These are phyloP conservation scores for Gonatopus flavifemur DNA, from an alignment of 1,140 invertebrate genomes.

Conservation along the genomic window DNA sequence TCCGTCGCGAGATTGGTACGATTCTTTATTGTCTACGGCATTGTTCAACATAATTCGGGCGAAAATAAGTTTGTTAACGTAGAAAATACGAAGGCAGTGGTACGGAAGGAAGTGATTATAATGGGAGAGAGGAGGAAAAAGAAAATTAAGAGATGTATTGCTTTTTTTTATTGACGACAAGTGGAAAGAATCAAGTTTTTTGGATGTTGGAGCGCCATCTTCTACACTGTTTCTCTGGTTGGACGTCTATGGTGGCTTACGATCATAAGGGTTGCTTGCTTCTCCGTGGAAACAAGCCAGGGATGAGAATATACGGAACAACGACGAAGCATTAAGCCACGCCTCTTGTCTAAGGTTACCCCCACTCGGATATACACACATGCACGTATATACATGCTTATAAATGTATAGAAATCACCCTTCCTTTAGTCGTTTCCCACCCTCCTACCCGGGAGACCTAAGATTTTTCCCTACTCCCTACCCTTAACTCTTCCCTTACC, in stretches of 20 bases:
- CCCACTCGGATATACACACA: too few species aligned
- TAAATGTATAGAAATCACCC: too few species aligned
- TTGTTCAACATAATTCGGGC: too few species aligned
- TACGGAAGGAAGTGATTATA: too few species aligned
- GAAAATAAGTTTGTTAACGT: too few species aligned
- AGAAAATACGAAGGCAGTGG: too few species aligned
- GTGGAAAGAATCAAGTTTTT: slow-evolving; percentile 11
- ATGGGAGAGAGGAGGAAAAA: background rate
- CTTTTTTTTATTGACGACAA: background rate
- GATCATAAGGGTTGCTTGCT: slow-evolving; percentile 36
- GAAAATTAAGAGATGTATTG: background rate
- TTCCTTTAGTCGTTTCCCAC: slow-evolving; percentile 27
- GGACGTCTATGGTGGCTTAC: slow-evolving; percentile 31
- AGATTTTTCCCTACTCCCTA: slow-evolving; percentile 47
- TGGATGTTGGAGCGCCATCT: slow-evolving; percentile 23
- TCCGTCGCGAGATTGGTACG: slow-evolving; percentile 25
- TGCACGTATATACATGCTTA: too few species aligned
- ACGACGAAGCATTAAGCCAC: slow-evolving; percentile 42
- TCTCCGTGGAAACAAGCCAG: slow-evolving; percentile 31
- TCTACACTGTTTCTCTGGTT: slow-evolving; percentile 20
- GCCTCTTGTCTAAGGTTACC: slow-evolving; percentile 59
- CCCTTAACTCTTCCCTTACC: slow-evolving; percentile 25
- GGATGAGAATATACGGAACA: slow-evolving; percentile 36
- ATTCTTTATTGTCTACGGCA: too few species aligned
- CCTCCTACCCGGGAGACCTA: slow-evolving; percentile 35